These are phyloP conservation scores for Pandemis heparana DNA, from an alignment of 2,888 invertebrate species.

Conservation along the genomic window DNA sequence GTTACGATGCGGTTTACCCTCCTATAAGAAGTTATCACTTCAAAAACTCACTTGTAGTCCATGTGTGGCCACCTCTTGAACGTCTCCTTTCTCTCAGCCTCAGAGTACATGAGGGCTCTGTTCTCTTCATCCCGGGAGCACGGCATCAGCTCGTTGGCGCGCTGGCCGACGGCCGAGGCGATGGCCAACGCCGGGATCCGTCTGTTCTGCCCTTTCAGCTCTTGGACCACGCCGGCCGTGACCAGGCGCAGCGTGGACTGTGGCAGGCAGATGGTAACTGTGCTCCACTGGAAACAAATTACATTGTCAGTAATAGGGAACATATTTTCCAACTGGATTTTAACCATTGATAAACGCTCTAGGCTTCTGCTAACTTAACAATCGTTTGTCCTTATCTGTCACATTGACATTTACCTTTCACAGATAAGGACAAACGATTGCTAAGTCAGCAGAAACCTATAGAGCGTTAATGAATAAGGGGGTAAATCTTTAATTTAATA, in stretches of 20 bases:
- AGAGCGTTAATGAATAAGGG: too few relatives aligned
- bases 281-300: conserved; percentile 91
- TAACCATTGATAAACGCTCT: too few relatives aligned
- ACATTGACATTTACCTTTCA: too few relatives aligned
- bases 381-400: too few relatives aligned
- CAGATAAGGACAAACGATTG: too few relatives aligned
- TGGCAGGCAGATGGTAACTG: conserved; percentile 93
- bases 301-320: neutral
- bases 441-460: too few relatives aligned
- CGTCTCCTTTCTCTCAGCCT: conserved; percentile 95
- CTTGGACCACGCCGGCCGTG: conserved; percentile 91
- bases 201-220: conserved; percentile 92
- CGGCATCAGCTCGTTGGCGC: conserved; percentile 91
- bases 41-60: conserved; percentile 96
- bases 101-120: conserved; percentile 93
- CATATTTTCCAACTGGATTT: too few relatives aligned
- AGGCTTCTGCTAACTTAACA: too few relatives aligned
- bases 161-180: conserved; percentile 95
- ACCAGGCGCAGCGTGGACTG: conserved; percentile 92
- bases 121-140: conserved; percentile 81
- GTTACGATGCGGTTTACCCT: too few relatives aligned
- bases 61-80: conserved; percentile 98
- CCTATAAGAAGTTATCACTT: too few relatives aligned
- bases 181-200: conserved; percentile 95
- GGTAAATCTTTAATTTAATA: too few relatives aligned